A percentile compares a stretch with the other conserved stretches of the same genome.
These are phyloP conservation scores for Epinotia brunnichana DNA, from an alignment of 2,888 invertebrate species.

Conservation along the genomic window DNA sequence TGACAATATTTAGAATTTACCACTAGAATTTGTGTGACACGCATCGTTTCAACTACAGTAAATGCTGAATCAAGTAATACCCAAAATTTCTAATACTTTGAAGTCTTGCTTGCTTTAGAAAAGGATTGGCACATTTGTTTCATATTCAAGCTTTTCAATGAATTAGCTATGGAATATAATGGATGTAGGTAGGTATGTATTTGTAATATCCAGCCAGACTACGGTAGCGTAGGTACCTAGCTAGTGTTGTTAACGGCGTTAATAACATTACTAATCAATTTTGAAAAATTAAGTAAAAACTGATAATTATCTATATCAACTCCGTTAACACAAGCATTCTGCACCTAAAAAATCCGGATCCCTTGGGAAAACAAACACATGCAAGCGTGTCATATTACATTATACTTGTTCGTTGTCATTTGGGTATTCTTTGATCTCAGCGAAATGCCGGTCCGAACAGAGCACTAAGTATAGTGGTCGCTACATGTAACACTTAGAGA, in stretches of 20 bases:
- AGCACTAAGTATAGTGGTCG: conserved; percentile 42
- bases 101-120: neutral
- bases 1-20: neutral
- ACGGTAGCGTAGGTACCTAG: too few relatives aligned
- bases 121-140: conserved; percentile 2
- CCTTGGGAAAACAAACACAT: neutral
- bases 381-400: neutral
- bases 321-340: too few relatives aligned
- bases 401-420: neutral
- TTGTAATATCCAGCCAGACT: too few relatives aligned
- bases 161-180: neutral
- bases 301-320: too few relatives aligned
- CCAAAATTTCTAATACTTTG: conserved; percentile 9
- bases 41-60: conserved; percentile 29
- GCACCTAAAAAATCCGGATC: neutral
- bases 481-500: conserved; percentile 50
- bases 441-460: conserved; percentile 28
- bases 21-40: conserved; percentile 20
- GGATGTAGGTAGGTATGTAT: too few relatives aligned
- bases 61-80: conserved; percentile 22
- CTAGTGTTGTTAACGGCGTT: too few relatives aligned
- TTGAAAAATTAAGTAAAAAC: too few relatives aligned
- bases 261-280: too few relatives aligned
- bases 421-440: conserved; percentile 29
- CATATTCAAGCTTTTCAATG: neutral